Percentiles rank a stretch among this genome's conserved stretches.
phyloP scores from a whole-genome alignment of 2,113 vertebrate genomes.

The Phaethon lepturus region DNA sequence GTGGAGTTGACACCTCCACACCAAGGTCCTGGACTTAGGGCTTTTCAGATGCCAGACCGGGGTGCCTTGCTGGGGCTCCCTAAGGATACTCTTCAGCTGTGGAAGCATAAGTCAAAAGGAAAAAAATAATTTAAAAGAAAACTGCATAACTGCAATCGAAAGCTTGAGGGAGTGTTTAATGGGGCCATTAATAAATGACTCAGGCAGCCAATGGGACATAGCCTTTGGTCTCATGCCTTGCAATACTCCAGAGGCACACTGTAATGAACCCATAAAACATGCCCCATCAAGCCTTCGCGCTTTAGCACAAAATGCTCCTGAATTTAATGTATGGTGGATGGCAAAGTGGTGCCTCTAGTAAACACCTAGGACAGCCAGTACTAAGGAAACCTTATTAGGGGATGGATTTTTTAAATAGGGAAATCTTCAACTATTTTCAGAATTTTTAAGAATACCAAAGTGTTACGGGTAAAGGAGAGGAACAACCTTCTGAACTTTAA shows the following conservation, averaged over 20 bases:
- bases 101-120: neutral
- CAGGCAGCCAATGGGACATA: constrained; percentile 27
- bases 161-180: constrained; percentile 50
- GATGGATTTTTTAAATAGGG: neutral
- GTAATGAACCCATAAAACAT: constrained; percentile 45
- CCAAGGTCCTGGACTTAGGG: neutral
- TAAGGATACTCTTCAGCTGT: neutral
- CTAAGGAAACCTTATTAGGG: neutral
- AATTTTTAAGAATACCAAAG: neutral
- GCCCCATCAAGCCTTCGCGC: constrained; percentile 27
- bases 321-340: neutral
- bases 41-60: neutral
- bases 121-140: neutral
- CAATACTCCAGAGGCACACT: constrained; percentile 13
- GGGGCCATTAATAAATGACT: constrained; percentile 42
- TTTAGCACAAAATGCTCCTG: neutral
- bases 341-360: neutral
- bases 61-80: neutral
- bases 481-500: neutral
- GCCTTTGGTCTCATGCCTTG: constrained; percentile 46
- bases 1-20: neutral
- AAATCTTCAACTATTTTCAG: neutral
- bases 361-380: neutral
- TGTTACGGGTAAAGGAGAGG: neutral
- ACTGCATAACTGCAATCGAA: constrained; percentile 23